A percentile compares a stretch with the other conserved stretches of the same genome.
These are phyloP conservation scores for Corydoras maculifer DNA, from an alignment of 2,113 vertebrate genomes.

Conservation along the genomic window DNA sequence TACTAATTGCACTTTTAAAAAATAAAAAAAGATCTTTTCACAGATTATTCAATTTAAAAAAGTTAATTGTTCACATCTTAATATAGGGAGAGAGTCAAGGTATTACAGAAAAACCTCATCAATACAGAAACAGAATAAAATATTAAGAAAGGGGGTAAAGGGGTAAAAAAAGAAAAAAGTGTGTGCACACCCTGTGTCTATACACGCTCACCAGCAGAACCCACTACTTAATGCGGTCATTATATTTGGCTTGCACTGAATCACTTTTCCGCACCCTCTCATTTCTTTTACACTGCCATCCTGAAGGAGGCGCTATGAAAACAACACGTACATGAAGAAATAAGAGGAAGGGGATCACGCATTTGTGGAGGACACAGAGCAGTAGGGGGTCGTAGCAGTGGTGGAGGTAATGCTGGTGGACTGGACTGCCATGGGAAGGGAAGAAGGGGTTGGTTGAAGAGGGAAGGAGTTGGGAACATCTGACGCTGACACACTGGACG, in stretches of 20 bases:
- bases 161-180: too few relatives aligned
- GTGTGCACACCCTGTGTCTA: too few relatives aligned
- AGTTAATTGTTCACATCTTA: conserved; percentile 41
- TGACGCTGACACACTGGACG: conserved; percentile 12
- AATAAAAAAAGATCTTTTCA: conserved; percentile 58
- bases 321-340: conserved; percentile 58
- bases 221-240: conserved; percentile 11
- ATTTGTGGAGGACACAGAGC: conserved; percentile 49
- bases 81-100: conserved; percentile 54
- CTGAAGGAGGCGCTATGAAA: conserved; percentile 60
- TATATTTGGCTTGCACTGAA: conserved; percentile 41
- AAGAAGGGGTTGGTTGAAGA: conserved; percentile 2
- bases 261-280: too few relatives aligned
- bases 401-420: conserved; percentile 50
- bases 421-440: conserved; percentile 1
- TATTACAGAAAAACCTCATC: conserved; percentile 24
- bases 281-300: conserved; percentile 49
- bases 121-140: not conserved
- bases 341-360: conserved; percentile 55
- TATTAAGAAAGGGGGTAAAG: too few relatives aligned
- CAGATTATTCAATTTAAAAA: conserved; percentile 55
- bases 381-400: conserved; percentile 38
- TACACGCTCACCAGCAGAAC: too few relatives aligned
- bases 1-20: conserved; percentile 73
- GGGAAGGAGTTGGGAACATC: not conserved